Base-by-base conservation (phyloP, 2,113 vertebrate genomes). In the Tragelaphus buxtoni region DNA sequence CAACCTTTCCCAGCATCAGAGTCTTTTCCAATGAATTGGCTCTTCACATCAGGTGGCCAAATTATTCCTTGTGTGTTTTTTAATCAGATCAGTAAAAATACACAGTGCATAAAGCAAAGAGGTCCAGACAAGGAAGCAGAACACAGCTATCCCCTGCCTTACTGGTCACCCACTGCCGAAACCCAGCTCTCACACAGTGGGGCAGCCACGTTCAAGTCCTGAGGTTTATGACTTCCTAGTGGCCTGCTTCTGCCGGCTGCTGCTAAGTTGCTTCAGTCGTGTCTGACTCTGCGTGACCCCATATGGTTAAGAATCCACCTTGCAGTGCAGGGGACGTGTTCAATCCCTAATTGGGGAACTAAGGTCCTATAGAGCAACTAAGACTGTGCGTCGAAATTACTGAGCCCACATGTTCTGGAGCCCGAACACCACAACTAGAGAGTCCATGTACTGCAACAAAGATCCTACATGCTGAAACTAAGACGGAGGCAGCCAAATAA, bases 91-190 rank as follows among this genome's bases (percentile, higher is more conserved):
- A 47, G 30, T n/a, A 7, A 92, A 77, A 20, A 45, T 12, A 12
- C 24, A 9, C 13, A 22, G 14, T 3, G 35, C 16, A 47, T 12
- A 72, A 55, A 39, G 26, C 3, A 7, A 30, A 30, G 69, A 56
- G 28, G 18, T 39, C 39, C 4, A 0, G 13, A 10, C 1, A 1
- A 80, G 32, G 14, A 47, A 63, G 30, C 11, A 30, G 26, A 12
- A 3, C 0, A 3, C 4, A 16, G 3, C 63, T 0, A 4, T 47
- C 42, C 26, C 45, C 53, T 3, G 30, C 24, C 18, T 45, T 12
- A 9, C 11, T 0, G 14, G 35, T 9, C 3, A 1, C 45, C 49
- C 58, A 7, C 3, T 5, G 0, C 11, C 0, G 5, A 5, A 9
- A 7, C 1, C 45, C 22, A 13, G 47, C 14, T 32, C 24, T 18